A percentile compares a stretch with the other conserved stretches of the same genome.
Conservation (phyloP, 2,888 invertebrate genomes). For the Furcula furcula region DNA sequence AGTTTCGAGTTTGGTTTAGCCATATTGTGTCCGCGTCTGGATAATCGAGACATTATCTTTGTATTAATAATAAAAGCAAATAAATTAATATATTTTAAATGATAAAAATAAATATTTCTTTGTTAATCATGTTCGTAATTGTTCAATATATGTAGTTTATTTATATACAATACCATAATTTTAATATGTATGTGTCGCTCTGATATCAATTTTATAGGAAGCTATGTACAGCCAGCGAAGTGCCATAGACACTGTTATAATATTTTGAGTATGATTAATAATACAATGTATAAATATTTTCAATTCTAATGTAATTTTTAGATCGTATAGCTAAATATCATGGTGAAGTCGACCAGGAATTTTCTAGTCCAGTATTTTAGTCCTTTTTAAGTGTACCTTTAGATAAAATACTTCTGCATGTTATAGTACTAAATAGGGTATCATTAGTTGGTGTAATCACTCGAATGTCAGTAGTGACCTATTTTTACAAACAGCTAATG, state of each 20-base stretch:
- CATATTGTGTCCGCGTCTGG: too few species aligned
- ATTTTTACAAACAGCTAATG: conserved; percentile 2
- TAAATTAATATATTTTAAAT: not conserved
- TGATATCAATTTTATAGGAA: conserved; percentile 2
- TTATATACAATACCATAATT: not conserved
- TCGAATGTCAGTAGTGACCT: conserved; percentile 4
- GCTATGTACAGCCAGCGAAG: conserved; percentile 3
- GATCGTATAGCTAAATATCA: conserved; percentile 9
- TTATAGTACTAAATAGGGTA: conserved; percentile 1
- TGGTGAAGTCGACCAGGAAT: conserved; percentile 19
- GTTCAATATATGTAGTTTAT: not conserved
- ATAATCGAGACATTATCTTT: not conserved
- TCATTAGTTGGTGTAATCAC: conserved; percentile 9
- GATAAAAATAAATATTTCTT: conserved; percentile 1
- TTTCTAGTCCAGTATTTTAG: conserved; percentile 32
- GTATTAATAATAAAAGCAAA: not conserved
- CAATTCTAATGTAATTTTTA: conserved; percentile 10
- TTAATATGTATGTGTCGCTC: not conserved
- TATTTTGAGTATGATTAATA: not conserved
- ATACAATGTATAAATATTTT: not conserved
- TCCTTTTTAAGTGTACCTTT: conserved; percentile 22
- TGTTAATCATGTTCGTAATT: conserved; percentile 1
- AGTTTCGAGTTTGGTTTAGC: too few species aligned
- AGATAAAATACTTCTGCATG: conserved; percentile 11
- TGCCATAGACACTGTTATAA: conserved; percentile 12